These are phyloP conservation scores for Heliopora coerulea DNA, from an alignment of 92 coral and sea anemone species.

Conservation along the genomic window DNA sequence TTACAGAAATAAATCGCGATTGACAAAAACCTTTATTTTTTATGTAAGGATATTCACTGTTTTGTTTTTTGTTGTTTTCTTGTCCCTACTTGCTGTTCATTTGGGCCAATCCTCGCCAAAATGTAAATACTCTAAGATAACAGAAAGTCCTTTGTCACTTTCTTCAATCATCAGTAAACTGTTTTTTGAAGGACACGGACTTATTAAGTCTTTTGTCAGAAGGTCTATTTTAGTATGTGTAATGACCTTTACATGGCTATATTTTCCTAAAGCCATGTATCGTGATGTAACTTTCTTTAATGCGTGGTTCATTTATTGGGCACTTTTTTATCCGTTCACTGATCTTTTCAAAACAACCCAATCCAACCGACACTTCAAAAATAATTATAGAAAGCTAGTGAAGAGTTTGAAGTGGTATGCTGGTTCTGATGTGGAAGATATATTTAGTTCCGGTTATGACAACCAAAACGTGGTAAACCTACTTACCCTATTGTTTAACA, in stretches of 20 bases:
- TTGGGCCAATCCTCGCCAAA: not conserved
- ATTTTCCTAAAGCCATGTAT: not conserved
- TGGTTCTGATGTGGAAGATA: not conserved
- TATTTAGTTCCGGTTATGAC: not conserved
- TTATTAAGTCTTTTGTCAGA: not conserved
- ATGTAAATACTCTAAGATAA: not conserved
- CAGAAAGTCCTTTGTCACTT: slow-evolving; percentile 9
- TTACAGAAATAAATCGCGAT: not conserved
- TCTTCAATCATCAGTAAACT: not conserved
- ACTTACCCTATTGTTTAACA: not conserved
- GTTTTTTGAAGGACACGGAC: slow-evolving; percentile 9
- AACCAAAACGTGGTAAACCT: not conserved
- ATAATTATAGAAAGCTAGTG: not conserved
- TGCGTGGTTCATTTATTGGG: not conserved
- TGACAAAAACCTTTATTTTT: not conserved
- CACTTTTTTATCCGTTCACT: not conserved
- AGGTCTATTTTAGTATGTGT: not conserved
- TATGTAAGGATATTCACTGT: not conserved
- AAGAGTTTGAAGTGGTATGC: not conserved
- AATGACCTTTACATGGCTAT: not conserved
- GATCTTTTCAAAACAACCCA: not conserved
- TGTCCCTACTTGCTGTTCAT: not conserved
- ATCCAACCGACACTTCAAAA: too few relatives aligned
- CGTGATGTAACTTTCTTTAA: not conserved
- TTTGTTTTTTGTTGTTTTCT: not conserved